These are phyloP conservation scores for Agonopterix alstromeriana DNA, from an alignment of 2,888 invertebrate genomes.

Conservation along the genomic window DNA sequence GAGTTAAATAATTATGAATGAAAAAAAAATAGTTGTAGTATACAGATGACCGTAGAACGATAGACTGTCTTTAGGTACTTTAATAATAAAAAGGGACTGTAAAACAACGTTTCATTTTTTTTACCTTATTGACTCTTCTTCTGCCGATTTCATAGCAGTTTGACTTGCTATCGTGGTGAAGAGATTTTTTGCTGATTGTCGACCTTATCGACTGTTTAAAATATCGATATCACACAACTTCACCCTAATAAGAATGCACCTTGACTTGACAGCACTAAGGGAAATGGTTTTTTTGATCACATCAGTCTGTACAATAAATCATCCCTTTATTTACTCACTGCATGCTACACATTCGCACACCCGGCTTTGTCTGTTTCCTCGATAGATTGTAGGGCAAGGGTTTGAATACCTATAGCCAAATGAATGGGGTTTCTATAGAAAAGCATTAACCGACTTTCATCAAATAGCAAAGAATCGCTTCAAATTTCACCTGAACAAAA, in stretches of 20 bases:
- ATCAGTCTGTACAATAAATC: conserved; percentile 68
- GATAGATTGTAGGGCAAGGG: conserved; percentile 38
- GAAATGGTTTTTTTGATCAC: conserved; percentile 72
- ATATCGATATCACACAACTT: conserved; percentile 9
- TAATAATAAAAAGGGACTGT: no score
- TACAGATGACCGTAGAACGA: no score
- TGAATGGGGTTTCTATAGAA: conserved; percentile 27
- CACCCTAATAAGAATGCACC: conserved; percentile 60
- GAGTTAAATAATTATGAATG: no score
- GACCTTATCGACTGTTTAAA: background rate
- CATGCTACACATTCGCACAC: conserved; percentile 68
- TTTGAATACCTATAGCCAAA: conserved; percentile 22
- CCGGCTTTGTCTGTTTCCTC: conserved; percentile 45
- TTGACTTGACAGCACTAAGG: conserved; percentile 70
- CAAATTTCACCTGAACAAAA: no score
- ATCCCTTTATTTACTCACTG: conserved; percentile 69
- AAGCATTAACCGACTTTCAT: conserved; percentile 27
- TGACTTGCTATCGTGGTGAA: no score
- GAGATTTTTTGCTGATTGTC: no score
- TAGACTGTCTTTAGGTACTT: no score
- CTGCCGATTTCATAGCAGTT: no score
- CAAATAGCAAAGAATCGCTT: conserved; percentile 24
- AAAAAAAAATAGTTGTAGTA: no score
- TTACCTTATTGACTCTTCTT: no score
- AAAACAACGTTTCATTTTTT: no score